Conservation (phyloP, 1,140 invertebrate genomes). For the Calephelis virginiensis region DNA sequence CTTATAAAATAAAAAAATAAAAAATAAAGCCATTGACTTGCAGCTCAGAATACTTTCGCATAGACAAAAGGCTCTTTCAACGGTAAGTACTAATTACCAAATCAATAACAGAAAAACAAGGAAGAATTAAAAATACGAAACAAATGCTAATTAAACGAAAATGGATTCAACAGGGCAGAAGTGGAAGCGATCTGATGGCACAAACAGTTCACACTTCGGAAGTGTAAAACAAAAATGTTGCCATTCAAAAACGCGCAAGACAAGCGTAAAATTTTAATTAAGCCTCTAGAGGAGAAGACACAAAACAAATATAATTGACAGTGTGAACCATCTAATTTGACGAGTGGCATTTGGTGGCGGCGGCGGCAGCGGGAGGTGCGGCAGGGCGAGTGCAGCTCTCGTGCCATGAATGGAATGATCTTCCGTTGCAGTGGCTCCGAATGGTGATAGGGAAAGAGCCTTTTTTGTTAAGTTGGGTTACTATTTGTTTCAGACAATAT, state of each 20-base stretch:
- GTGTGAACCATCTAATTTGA: constrained; percentile 67
- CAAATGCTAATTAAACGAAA: constrained; percentile 61
- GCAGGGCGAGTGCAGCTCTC: constrained; percentile 31
- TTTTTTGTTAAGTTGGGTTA: constrained; percentile 16
- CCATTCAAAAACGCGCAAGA: constrained; percentile 43
- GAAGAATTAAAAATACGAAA: constrained; percentile 31
- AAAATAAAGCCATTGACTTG: too few species aligned
- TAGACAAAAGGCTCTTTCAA: constrained; percentile 7
- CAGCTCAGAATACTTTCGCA: neutral
- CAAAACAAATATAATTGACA: constrained; percentile 64
- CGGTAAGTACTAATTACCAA: neutral
- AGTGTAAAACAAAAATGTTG: constrained; percentile 66
- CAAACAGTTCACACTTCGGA: constrained; percentile 67
- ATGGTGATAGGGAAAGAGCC: constrained; percentile 33
- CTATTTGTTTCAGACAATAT: constrained; percentile 9
- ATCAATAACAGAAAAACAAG: constrained; percentile 14
- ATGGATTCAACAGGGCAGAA: constrained; percentile 47
- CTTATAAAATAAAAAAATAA: too few species aligned
- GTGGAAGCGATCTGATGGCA: constrained; percentile 46
- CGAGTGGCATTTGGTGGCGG: constrained; percentile 58
- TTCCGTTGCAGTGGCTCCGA: constrained; percentile 49
- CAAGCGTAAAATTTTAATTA: constrained; percentile 73
- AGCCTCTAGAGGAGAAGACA: constrained; percentile 55
- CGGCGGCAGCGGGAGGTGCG: constrained; percentile 39
- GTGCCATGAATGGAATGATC: constrained; percentile 50